Evolutionary conservation across 2,888 invertebrate genomes (phyloP), one percentile per base, ranked within the genome.

Genomic region (Pardosa pseudoannulata): DNA sequence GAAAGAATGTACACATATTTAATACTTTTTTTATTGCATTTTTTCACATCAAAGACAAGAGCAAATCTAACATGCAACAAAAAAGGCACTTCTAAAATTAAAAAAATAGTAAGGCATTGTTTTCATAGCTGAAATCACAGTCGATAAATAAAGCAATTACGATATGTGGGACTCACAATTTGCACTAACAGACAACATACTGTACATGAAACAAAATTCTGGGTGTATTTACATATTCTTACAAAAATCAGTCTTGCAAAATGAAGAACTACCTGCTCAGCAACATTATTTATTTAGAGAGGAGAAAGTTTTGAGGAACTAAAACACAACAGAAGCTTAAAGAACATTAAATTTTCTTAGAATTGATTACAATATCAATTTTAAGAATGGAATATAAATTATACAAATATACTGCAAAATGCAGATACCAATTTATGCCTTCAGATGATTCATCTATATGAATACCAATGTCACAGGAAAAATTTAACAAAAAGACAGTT

Each of bases 41-140:
- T 27, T 74, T 68, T 50, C 50, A 50, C 56, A 56, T 72, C 39
- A 29, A 71, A 72, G 73, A 85, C 72, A 85, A 79, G 67, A 85
- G 73, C 72, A 72, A 85, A 78, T 73, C 83, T 85, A 85, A 85
- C 56, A 78, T 85, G 83, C 83, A 85, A 85, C 83, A 85, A 79
- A 56, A 46, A 85, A 85, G 83, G 83, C 83, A 85, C 83, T 85
- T 85, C 83, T 85, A 85, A 85, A 85, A 73, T 76, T 71, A 80
- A 76, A 83, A 82, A 78, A 83, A 76, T 83, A 78, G 73, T 79
- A 85, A 85, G 83, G 83, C 83, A 85, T 73, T 85, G 83, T 85
- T 78, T n/a, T 78, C 27, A 62, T 67, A 79, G 78, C 73, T 79
- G 50, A 32, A 85, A 85, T 85, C 83, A 85, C 83, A 85, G 83